These are phyloP conservation scores for Callipepla californica DNA, from an alignment of 2,113 vertebrate species.

Conservation along the genomic window DNA sequence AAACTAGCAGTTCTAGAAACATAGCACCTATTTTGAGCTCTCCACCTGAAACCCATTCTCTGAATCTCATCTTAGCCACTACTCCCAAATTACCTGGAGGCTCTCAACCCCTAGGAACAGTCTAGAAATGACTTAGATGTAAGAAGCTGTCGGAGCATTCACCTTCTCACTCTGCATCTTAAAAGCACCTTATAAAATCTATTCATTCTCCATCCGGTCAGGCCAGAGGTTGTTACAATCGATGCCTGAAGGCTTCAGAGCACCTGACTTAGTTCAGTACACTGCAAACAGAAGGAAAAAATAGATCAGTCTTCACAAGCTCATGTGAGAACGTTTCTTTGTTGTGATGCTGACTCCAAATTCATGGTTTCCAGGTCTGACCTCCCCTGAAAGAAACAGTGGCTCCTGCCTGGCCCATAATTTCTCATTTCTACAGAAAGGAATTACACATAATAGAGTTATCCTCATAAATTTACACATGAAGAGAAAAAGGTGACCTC, in stretches of 20 bases:
- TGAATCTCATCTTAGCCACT: neutral
- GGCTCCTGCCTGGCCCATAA: neutral
- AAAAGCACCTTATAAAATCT: neutral
- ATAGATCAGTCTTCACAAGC: rapidly evolving
- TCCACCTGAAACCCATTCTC: neutral
- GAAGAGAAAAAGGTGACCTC: rapidly evolving
- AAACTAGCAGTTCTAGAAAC: neutral
- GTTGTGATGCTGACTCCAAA: neutral
- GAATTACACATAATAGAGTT: neutral
- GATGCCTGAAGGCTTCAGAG: neutral
- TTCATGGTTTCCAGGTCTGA: neutral
- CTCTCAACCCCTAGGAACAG: neutral
- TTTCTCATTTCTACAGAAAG: neutral
- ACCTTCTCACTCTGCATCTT: neutral
- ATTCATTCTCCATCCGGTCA: neutral
- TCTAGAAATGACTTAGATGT: neutral
- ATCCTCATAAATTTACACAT: neutral
- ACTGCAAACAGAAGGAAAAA: neutral
- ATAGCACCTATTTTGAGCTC: neutral
- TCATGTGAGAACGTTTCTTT: neutral
- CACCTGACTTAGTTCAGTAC: neutral
- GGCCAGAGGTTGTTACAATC: neutral
- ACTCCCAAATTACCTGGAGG: neutral
- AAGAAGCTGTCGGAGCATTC: neutral
- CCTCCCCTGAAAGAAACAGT: neutral